Percentiles rank a stretch among this genome's conserved stretches.
phyloP scores from a whole-genome alignment of 2,113 vertebrate genomes.

The Periophthalmus modestus region DNA sequence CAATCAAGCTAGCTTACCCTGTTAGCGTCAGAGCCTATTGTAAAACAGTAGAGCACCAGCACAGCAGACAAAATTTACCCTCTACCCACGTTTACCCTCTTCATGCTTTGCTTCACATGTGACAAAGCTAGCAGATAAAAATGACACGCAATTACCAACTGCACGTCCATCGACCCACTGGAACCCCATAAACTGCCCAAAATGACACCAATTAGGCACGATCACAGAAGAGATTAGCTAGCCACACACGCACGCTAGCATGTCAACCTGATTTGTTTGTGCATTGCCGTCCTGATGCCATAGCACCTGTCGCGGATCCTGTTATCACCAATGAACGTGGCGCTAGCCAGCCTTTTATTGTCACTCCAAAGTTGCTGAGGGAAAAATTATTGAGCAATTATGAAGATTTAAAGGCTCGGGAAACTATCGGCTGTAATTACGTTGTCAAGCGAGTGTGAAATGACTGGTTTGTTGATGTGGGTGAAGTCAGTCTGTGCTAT shows the following conservation, averaged over 20 bases:
- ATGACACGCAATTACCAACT: constrained; percentile 53
- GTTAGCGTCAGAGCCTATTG: not conserved
- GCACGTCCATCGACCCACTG: constrained; percentile 22
- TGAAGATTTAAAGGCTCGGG: constrained; percentile 16
- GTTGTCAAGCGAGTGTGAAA: constrained; percentile 29
- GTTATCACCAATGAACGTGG: constrained; percentile 13
- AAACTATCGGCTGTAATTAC: constrained; percentile 36
- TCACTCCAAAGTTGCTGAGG: constrained; percentile 9
- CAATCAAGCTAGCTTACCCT: too few relatives aligned
- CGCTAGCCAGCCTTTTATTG: constrained; percentile 8
- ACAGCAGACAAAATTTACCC: not conserved
- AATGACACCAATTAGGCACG: constrained; percentile 59
- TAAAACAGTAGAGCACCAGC: not conserved
- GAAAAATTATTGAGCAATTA: constrained; percentile 25
- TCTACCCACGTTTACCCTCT: not conserved
- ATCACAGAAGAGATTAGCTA: constrained; percentile 50
- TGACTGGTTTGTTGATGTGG: constrained; percentile 10
- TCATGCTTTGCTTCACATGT: not conserved
- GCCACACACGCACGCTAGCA: constrained; percentile 8
- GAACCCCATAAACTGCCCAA: constrained; percentile 31
- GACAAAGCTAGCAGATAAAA: constrained; percentile 5
- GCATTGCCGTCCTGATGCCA: not conserved
- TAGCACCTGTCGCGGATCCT: constrained; percentile 5
- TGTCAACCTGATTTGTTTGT: constrained; percentile 31
- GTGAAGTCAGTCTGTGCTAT: not conserved